Evolutionary conservation across 2,113 vertebrate genomes (phyloP), one percentile per base, ranked within the genome.

Genomic region (Athene noctua): DNA sequence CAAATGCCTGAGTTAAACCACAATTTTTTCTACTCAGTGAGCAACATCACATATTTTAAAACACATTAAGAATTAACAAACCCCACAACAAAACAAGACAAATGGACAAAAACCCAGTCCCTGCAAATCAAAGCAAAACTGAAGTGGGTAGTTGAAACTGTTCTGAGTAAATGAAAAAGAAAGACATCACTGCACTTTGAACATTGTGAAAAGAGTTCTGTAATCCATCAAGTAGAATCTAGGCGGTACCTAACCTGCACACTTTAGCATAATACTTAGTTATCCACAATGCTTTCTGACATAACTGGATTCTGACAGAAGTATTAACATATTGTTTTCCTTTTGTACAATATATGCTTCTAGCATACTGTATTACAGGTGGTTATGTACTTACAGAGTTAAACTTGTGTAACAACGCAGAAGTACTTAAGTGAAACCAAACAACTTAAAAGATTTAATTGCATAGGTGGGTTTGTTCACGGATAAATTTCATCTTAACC

Each of bases 101-200:
- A 80, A 8, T 7, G 42, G 42, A 15, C 4, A 63, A 81, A 89
- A 42, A 1, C 0, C 0, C 4, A 30, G 4, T 20, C 5, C 23
- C 51, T 65, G 13, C 5, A 75, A 82, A 68, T 18, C 21, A 59
- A 92, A 91, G 13, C 9, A 51, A 68, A 88, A 67, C 18, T n/a
- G 26, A 71, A 81, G 2, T 36, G 4, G 18, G 14, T 75, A 65
- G 15, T 14, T 84, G 44, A 74, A 93, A 74, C 2, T 26, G 2
- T 72, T 7, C 0, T 71, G 15, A 74, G 21, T 36, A 81, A 40
- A 30, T 5, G 1, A 61, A 73, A 80, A 66, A 27, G 13, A 63
- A 40, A 27, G n/a, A 61, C 11, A 36, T 58, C 54, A 8, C 23
- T 36, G 5, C 26, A 4, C 9, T 58, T 80, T n/a, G 26, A 38